Conservation (phyloP, 1,140 invertebrate genomes). For the Neodiprion virginianus region DNA sequence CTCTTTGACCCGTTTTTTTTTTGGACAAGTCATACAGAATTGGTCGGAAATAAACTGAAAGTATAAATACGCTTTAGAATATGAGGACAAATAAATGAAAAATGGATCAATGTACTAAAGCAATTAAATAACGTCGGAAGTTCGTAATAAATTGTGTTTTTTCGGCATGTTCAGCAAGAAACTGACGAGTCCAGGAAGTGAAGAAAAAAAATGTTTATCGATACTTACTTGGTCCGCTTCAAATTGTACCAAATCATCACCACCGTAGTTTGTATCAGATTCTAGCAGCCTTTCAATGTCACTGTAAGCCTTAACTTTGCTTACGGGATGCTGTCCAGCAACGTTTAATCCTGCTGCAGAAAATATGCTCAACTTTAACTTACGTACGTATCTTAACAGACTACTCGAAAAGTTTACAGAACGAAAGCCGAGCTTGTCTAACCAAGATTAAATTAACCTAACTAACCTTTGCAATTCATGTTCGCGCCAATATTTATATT, state of each 20-base stretch:
- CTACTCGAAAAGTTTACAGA: neutral
- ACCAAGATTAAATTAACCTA: neutral
- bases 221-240: neutral
- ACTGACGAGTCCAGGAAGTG: neutral
- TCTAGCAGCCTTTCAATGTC: neutral
- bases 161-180: neutral
- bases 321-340: neutral
- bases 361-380: neutral
- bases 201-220: neutral
- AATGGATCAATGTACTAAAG: no score
- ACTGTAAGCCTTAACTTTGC: neutral
- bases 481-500: neutral
- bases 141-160: neutral
- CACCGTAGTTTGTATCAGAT: neutral
- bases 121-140: neutral
- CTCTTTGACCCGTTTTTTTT: neutral
- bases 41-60: neutral
- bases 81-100: no score
- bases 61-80: neutral
- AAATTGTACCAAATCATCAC: neutral
- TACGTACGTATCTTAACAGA: neutral
- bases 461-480: constrained; percentile 1
- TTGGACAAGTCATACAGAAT: neutral
- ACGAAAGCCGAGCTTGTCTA: neutral
- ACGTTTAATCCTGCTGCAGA: neutral